phyloP scores from a whole-genome alignment of 2,113 vertebrate species.

The Donacobius atricapilla region DNA sequence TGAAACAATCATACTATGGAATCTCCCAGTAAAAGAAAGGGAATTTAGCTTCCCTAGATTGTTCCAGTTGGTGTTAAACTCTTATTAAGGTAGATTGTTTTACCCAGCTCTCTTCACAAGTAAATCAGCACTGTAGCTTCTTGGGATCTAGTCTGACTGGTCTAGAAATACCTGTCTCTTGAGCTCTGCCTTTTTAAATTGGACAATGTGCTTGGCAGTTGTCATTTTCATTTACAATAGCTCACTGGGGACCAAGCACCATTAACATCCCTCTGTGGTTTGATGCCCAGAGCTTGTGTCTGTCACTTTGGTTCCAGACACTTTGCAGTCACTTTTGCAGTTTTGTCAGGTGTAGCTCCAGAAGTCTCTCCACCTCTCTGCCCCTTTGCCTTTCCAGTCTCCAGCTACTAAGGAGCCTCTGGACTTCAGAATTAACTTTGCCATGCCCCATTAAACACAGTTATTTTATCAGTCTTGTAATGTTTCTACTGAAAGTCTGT shows the following conservation, averaged over 20 bases:
- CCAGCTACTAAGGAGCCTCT: neutral
- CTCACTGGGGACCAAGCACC: neutral
- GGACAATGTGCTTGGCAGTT: neutral
- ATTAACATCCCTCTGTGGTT: neutral
- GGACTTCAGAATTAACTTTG: neutral
- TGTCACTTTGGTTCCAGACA: neutral
- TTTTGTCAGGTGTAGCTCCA: neutral
- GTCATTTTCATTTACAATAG: neutral
- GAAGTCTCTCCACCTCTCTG: neutral
- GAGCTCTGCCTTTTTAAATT: neutral
- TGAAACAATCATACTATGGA: neutral
- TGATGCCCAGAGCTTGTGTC: neutral
- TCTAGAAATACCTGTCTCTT: neutral
- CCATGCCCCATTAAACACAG: neutral
- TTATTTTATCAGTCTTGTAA: neutral
- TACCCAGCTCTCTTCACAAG: neutral
- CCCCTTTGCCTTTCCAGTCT: neutral
- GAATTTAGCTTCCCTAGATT: neutral
- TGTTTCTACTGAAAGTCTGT: neutral
- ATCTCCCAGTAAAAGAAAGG: constrained; percentile 17
- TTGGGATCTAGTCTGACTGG: neutral
- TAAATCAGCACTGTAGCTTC: neutral
- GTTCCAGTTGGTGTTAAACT: neutral
- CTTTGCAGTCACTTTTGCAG: neutral
- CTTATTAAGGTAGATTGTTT: neutral